These are phyloP conservation scores for Pampusana beccarii DNA, from an alignment of 2,113 vertebrate genomes.

Conservation along the genomic window DNA sequence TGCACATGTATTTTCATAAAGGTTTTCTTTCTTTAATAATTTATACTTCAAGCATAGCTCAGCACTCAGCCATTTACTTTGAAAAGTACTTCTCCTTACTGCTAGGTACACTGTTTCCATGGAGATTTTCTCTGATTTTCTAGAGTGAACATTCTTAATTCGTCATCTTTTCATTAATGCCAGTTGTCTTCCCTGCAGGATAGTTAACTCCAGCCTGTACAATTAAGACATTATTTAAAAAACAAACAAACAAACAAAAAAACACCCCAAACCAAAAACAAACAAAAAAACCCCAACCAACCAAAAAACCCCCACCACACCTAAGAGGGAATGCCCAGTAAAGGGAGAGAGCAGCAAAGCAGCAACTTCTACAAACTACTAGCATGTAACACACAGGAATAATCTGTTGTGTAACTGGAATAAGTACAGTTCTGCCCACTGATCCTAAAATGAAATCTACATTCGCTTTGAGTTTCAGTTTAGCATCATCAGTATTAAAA, in stretches of 20 bases:
- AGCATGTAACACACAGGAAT: neutral
- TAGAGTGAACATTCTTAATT: neutral
- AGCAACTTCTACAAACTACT: neutral
- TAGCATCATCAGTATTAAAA: neutral
- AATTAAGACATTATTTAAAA: neutral
- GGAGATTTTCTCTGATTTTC: neutral
- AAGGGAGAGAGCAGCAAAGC: neutral
- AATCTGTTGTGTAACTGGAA: neutral
- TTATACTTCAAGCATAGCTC: neutral
- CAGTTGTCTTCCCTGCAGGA: neutral
- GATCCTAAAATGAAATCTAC: neutral
- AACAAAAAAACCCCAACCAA: too few species aligned
- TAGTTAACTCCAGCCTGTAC: neutral
- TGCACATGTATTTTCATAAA: neutral
- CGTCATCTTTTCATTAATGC: neutral
- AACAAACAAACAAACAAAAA: neutral
- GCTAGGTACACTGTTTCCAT: slow-evolving; percentile 27
- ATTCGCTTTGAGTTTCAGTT: neutral
- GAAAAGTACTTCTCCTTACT: neutral
- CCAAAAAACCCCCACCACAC: neutral
- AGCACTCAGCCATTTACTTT: neutral
- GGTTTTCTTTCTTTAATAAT: neutral
- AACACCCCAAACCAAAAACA: too few species aligned
- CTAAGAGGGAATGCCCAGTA: neutral
- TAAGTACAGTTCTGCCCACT: neutral